Evolutionary conservation across 2,797 vertebrate genomes (phyloP), one percentile per base, ranked within the genome.

Genomic region (Dipus sagitta): DNA sequence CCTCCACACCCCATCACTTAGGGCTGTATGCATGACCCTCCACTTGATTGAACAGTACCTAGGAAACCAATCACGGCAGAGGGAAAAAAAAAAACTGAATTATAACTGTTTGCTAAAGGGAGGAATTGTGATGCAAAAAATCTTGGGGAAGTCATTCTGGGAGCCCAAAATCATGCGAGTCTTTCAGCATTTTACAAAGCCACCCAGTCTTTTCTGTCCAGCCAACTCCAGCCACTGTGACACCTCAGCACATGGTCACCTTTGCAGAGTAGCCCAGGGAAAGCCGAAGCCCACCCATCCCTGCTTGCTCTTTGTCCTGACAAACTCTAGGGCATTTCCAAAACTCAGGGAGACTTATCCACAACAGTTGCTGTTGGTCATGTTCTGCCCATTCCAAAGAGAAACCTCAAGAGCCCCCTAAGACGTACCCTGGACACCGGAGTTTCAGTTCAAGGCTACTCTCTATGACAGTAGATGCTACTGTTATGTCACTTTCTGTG

Each of bases 401-500:
- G 96, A 97, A 95, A 96, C 93, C 82, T 54, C 91, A 88, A 96
- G 0, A 6, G 0, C 62, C 85, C 79, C 52, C 38, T n/a, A 26
- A 71, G 24, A 77, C 92, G 74, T 71, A 12, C 72, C 81, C 83
- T 0, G 3, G 91, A 52, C 81, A 2, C n/a, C 17, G 38, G 87
- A 54, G 23, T 21, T 58, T 60, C 79, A 65, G 82, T 79, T 86
- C 64, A 2, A 54, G 95, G 65, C 79, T 64, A 42, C 68, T 67
- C 60, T 71, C 76, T 1, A 0, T 3, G 42, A 54, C 34, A n/a
- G 74, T 34, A 18, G 78, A 30, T 85, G 90, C 79, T 96, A 92
- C 90, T 93, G 95, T 90, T 97, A 95, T 95, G 87, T 97, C 96
- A 93, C 97, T 97, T 97, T 96, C 97, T 93, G 94, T 94, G 82